These are phyloP conservation scores for Hoplostethus atlanticus DNA, from an alignment of 2,797 vertebrate species.

Conservation along the genomic window DNA sequence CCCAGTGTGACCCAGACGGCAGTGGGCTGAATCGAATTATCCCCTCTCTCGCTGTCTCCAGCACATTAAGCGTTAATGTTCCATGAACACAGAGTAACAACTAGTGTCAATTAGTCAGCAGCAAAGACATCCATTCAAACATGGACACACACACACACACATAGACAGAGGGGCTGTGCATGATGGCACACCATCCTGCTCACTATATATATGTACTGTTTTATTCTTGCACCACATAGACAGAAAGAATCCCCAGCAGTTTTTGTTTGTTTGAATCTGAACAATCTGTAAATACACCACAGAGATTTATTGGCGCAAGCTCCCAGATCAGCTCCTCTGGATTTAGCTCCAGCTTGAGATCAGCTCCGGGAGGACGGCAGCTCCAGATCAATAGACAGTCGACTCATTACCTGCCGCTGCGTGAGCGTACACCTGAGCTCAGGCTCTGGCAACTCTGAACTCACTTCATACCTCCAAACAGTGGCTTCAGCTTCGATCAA, in stretches of 20 bases:
- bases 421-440: slow-evolving; percentile 63
- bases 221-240: slow-evolving; percentile 4
- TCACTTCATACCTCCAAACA: slow-evolving; percentile 48
- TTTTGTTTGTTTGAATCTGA: slow-evolving; percentile 31
- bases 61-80: slow-evolving; percentile 54
- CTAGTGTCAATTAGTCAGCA: slow-evolving; percentile 54
- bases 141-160: slow-evolving; percentile 13
- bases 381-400: slow-evolving; percentile 58
- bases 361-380: slow-evolving; percentile 7
- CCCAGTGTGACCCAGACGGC: slow-evolving; percentile 37
- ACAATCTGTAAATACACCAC: slow-evolving; percentile 41
- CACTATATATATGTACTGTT: background rate
- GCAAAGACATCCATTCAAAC: slow-evolving; percentile 43
- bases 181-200: slow-evolving; percentile 14
- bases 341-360: slow-evolving; percentile 33
- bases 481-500: slow-evolving; percentile 39
- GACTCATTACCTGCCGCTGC: slow-evolving; percentile 66
- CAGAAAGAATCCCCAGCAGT: slow-evolving; percentile 9
- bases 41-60: slow-evolving; percentile 11
- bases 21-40: slow-evolving; percentile 35
- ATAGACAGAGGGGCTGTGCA: slow-evolving; percentile 1
- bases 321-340: slow-evolving; percentile 37
- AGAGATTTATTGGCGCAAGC: background rate
- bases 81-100: slow-evolving; percentile 53
- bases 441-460: slow-evolving; percentile 52